phyloP scores from a whole-genome alignment of 2,113 vertebrate species.

The Dolichotis patagonum region DNA sequence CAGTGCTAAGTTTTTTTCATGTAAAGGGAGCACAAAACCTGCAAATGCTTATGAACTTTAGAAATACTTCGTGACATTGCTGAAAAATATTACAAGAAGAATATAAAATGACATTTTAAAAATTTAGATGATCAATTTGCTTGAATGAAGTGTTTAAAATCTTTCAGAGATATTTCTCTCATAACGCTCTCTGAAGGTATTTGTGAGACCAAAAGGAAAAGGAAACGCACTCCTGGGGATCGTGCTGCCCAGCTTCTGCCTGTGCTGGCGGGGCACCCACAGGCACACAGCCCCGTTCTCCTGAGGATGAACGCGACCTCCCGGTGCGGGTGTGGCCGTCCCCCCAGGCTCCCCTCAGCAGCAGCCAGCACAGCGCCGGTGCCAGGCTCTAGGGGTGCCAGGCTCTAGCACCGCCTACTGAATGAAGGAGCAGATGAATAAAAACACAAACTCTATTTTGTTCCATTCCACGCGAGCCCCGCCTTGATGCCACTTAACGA shows the following conservation, averaged over 20 bases:
- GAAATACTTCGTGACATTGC: constrained; percentile 21
- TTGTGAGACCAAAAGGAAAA: background rate
- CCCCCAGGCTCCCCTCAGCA: background rate
- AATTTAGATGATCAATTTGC: constrained; percentile 21
- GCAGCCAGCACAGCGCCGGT: background rate
- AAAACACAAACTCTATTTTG: background rate
- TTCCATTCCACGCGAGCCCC: background rate
- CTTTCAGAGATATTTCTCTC: constrained; percentile 12
- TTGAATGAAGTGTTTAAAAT: constrained; percentile 17
- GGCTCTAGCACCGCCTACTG: background rate
- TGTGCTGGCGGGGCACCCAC: background rate
- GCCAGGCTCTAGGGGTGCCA: background rate
- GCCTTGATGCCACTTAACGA: background rate
- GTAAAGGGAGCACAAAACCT: background rate
- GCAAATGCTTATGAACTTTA: constrained; percentile 5
- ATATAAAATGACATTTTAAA: constrained; percentile 47
- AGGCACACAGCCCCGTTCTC: background rate
- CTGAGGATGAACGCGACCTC: background rate
- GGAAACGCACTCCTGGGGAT: background rate
- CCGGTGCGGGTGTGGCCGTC: background rate
- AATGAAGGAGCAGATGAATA: background rate
- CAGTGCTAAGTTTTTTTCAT: constrained; percentile 13
- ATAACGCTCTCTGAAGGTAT: background rate
- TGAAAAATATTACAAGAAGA: constrained; percentile 21
- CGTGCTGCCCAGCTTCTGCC: background rate